phyloP scores from a whole-genome alignment of 1,140 invertebrate species.

The Leptestheria dahalacensis region DNA sequence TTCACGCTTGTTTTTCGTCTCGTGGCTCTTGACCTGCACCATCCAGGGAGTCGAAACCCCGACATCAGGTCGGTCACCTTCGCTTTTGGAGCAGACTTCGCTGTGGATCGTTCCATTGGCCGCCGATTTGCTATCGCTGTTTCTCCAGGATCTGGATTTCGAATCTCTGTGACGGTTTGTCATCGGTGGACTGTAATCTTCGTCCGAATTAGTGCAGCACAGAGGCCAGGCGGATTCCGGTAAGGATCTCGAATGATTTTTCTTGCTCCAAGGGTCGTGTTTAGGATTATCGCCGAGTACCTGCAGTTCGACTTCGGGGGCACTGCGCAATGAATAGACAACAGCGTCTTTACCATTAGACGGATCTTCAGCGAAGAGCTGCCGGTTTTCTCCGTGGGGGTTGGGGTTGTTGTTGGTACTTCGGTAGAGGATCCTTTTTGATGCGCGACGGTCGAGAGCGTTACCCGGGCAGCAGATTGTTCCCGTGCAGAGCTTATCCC shows the following conservation, averaged over 20 bases:
- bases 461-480: neutral
- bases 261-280: neutral
- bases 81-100: neutral
- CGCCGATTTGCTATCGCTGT: neutral
- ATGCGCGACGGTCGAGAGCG: neutral
- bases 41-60: neutral
- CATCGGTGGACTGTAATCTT: neutral
- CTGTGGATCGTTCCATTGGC: neutral
- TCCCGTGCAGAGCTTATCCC: neutral
- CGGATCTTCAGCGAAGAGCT: neutral
- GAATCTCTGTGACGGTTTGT: no score
- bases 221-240: neutral
- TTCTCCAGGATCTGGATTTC: no score
- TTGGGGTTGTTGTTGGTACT: slow-evolving; percentile 44
- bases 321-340: neutral
- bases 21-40: no score
- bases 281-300: no score
- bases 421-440: slow-evolving; percentile 33
- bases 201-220: neutral
- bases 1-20: neutral
- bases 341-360: neutral
- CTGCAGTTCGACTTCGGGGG: neutral
- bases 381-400: neutral
- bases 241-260: neutral
- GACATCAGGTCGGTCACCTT: neutral